phyloP scores from a whole-genome alignment of 2,113 vertebrate species.

The Scortum barcoo region DNA sequence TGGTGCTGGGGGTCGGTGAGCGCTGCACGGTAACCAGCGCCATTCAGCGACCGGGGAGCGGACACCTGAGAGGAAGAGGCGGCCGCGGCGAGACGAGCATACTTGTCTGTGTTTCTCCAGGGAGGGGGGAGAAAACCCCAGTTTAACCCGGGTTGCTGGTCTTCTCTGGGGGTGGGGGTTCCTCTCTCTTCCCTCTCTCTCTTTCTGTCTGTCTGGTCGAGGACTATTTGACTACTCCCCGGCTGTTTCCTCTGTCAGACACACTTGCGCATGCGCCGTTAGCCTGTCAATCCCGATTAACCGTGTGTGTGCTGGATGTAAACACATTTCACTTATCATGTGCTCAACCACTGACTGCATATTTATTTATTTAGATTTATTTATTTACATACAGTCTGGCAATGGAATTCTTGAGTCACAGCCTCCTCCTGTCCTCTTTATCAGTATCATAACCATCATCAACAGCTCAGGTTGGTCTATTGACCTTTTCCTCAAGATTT shows the following conservation, averaged over 20 bases:
- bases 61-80: slow-evolving; percentile 85
- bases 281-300: slow-evolving; percentile 81
- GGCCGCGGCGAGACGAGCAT: slow-evolving; percentile 78
- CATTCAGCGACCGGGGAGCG: slow-evolving; percentile 90
- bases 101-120: slow-evolving; percentile 62
- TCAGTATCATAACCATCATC: too few relatives aligned
- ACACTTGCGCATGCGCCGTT: slow-evolving; percentile 76
- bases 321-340: slow-evolving; percentile 48
- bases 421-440: too few relatives aligned
- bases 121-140: slow-evolving; percentile 55
- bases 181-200: slow-evolving; percentile 5
- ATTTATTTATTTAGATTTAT: too few relatives aligned
- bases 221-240: slow-evolving; percentile 77
- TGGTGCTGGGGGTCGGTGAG: slow-evolving; percentile 95
- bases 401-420: too few relatives aligned
- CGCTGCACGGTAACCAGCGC: slow-evolving; percentile 96
- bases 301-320: slow-evolving; percentile 65
- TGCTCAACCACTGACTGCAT: too few relatives aligned
- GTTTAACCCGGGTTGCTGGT: slow-evolving; percentile 35
- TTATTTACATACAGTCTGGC: too few relatives aligned
- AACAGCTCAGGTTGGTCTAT: too few relatives aligned
- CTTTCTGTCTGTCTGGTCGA: slow-evolving; percentile 45
- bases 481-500: too few relatives aligned
- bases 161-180: slow-evolving; percentile 17
- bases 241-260: slow-evolving; percentile 78